phyloP scores from a whole-genome alignment of 2,888 invertebrate species.

The Leptinotarsa rubiginosa region DNA sequence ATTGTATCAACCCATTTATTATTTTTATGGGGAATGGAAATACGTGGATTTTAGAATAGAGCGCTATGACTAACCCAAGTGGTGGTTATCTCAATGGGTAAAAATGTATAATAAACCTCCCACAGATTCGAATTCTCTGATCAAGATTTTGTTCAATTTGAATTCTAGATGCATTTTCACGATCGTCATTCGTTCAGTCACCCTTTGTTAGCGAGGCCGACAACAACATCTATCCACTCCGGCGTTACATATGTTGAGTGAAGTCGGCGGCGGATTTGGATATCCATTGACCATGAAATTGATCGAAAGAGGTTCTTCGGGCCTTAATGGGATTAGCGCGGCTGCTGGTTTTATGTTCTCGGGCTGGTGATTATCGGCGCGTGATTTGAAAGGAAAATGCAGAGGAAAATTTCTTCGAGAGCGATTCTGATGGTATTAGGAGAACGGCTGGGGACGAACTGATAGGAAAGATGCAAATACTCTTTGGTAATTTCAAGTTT shows the following conservation, averaged over 20 bases:
- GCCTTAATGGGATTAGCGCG: slow-evolving; percentile 23
- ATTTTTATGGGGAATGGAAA: too few relatives aligned
- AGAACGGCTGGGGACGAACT: neutral
- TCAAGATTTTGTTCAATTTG: neutral
- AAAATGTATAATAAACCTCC: too few relatives aligned
- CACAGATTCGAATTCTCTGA: too few relatives aligned
- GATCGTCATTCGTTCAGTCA: neutral
- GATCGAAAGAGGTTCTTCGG: slow-evolving; percentile 9
- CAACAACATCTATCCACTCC: neutral
- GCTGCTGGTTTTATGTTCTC: slow-evolving; percentile 2
- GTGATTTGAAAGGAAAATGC: slow-evolving; percentile 17
- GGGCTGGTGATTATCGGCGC: slow-evolving; percentile 14
- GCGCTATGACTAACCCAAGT: too few relatives aligned
- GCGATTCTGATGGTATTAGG: neutral
- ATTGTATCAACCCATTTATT: too few relatives aligned
- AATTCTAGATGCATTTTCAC: neutral
- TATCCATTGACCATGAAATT: slow-evolving; percentile 23
- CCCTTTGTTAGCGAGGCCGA: neutral
- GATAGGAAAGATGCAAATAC: neutral
- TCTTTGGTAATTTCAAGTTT: neutral
- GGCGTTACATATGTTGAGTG: neutral
- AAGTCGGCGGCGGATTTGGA: slow-evolving; percentile 18
- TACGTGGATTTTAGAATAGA: too few relatives aligned
- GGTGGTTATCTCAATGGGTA: too few relatives aligned
- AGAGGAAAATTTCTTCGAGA: neutral